These are phyloP conservation scores for Sebastes glaucus DNA, from an alignment of 2,797 vertebrate species.

Conservation along the genomic window DNA sequence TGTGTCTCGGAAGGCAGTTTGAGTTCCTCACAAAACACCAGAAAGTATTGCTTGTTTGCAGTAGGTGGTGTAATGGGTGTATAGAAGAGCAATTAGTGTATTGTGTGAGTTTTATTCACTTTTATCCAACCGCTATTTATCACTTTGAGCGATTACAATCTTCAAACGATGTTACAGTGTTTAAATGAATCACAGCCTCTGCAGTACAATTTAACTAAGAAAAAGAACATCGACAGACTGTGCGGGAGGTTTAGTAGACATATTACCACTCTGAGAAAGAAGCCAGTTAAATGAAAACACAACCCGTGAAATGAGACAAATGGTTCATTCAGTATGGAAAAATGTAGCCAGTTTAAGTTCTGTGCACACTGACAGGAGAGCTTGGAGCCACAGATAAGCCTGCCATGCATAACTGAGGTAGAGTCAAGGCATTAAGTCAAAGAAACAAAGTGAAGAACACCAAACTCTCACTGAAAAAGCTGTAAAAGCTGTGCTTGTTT, in stretches of 20 bases:
- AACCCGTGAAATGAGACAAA: conserved; percentile 21
- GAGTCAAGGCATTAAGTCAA: neutral
- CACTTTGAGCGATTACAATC: conserved; percentile 28
- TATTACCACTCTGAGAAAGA: neutral
- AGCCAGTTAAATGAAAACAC: conserved; percentile 8
- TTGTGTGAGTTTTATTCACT: conserved; percentile 14
- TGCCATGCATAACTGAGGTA: neutral
- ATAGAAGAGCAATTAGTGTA: conserved; percentile 31
- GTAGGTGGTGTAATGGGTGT: neutral
- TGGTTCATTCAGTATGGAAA: neutral
- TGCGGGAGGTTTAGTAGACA: conserved; percentile 30
- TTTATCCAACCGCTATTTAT: conserved; percentile 27
- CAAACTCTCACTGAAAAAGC: neutral
- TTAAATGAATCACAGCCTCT: conserved; percentile 29
- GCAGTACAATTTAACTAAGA: neutral
- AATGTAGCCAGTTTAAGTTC: neutral
- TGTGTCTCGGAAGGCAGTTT: neutral
- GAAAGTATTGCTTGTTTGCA: conserved; percentile 1
- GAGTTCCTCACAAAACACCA: neutral
- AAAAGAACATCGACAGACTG: neutral
- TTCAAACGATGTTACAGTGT: conserved; percentile 9
- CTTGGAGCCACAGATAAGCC: neutral
- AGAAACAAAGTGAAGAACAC: neutral
- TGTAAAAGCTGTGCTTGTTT: neutral
- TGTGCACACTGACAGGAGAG: neutral